Conservation (phyloP, 1,140 invertebrate genomes). For the Coelopa frigida region DNA sequence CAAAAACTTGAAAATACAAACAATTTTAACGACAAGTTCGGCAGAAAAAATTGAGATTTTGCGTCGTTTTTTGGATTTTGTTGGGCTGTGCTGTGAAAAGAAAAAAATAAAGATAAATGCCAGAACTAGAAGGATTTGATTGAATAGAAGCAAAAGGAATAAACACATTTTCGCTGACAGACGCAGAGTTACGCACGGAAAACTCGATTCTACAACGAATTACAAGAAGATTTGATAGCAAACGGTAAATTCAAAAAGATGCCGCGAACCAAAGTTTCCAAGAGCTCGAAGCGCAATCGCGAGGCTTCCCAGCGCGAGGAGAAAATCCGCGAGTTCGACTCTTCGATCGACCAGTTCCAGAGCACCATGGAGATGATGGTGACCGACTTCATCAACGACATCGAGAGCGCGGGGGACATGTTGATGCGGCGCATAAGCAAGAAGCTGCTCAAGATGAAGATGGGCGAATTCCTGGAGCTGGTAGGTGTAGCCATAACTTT, state of each 20-base stretch:
- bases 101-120: no score
- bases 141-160: no score
- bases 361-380: slow-evolving; percentile 25
- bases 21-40: no score
- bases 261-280: slow-evolving; percentile 40
- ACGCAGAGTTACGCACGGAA: no score
- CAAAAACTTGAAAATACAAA: no score
- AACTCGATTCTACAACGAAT: no score
- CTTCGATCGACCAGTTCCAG: slow-evolving; percentile 26
- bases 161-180: no score
- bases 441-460: slow-evolving; percentile 21
- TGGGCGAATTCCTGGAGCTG: slow-evolving; percentile 21
- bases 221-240: no score
- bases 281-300: slow-evolving; percentile 38
- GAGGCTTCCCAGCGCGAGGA: slow-evolving; percentile 35
- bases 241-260: slow-evolving; percentile 21
- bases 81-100: no score
- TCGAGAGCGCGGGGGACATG: slow-evolving; percentile 18
- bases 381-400: slow-evolving; percentile 13
- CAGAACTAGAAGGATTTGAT: no score
- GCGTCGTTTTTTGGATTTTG: no score
- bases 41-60: no score
- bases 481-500: slow-evolving; percentile 4
- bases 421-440: slow-evolving; percentile 13
- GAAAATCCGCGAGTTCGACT: slow-evolving; percentile 32